These are phyloP conservation scores for Rhimphoctona megacephalus DNA, from an alignment of 2,888 invertebrate species.

Conservation along the genomic window DNA sequence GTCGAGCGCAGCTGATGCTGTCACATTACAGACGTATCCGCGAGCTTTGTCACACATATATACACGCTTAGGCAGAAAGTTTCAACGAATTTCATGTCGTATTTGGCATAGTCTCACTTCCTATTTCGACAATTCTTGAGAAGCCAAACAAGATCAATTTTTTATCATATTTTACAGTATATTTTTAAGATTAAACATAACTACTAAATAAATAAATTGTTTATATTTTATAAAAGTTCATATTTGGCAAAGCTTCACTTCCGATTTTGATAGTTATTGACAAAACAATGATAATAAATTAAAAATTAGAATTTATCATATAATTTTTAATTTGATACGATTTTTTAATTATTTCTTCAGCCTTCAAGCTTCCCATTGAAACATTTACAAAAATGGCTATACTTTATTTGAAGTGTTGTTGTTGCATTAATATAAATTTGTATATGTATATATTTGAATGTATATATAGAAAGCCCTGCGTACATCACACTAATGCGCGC, in stretches of 20 bases:
- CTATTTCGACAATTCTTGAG: slow-evolving; percentile 23
- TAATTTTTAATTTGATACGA: background rate
- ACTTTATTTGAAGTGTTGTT: background rate
- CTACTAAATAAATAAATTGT: background rate
- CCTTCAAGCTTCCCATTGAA: background rate
- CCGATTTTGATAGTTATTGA: no score
- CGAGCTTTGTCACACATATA: background rate
- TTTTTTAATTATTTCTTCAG: background rate
- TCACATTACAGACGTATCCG: slow-evolving; percentile 49
- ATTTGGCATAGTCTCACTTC: slow-evolving; percentile 40
- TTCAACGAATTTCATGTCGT: slow-evolving; percentile 40
- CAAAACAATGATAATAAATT: background rate
- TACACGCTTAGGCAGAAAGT: slow-evolving; percentile 9
- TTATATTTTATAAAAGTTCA: background rate
- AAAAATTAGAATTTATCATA: background rate
- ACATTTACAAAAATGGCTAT: background rate
- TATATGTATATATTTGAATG: background rate
- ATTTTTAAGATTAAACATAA: background rate
- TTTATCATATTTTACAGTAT: background rate
- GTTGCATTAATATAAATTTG: background rate
- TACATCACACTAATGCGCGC: slow-evolving; percentile 74
- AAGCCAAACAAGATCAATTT: background rate
- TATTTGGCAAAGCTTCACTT: background rate
- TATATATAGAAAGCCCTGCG: slow-evolving; percentile 31
- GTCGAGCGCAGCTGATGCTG: slow-evolving; percentile 63